Evolutionary conservation across 2,888 invertebrate species (phyloP), one percentile per base, ranked within the genome.

Genomic region (Minunthozetes semirufus): DNA sequence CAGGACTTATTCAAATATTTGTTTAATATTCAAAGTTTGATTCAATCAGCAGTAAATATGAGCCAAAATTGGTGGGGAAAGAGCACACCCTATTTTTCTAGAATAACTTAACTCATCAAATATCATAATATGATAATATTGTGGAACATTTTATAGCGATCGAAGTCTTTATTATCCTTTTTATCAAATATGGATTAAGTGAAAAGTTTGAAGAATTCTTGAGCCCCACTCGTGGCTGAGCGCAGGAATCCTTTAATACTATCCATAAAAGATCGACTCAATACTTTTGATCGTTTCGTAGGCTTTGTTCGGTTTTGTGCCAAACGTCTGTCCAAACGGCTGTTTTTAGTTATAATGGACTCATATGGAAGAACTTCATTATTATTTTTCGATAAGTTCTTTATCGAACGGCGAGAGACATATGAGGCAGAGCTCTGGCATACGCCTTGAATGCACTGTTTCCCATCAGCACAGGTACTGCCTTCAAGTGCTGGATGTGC

Each of bases 401-500:
- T 17, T 4, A 27, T n/a, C 13, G 71, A 71, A 50, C 50, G 71
- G 6, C 25, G 46, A 8, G 48, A 48, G 17, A 71, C 48, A 66
- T 66, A 38, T 17, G 66, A 29, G 8, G 66, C 29, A 38, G 66
- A 66, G 11, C 66, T 66, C 29, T 33, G 42, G 42, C 77, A 77
- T 11, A 42, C 29, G 19, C 77, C 77, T 73, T 77, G 75, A 15
- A 38, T 63, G 56, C 77, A 77, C 38, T 48, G 48, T 59, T 77
- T 78, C 33, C 70, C 76, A 29, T 72, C 50, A 38, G 78, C 81
- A 76, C 83, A 83, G n/a, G 79, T 77, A 13, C 81, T 82, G 19
- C 83, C 83, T 77, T 83, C 82, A 11, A 83, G 76, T 6, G 83
- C 83, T 17, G 83, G 83, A 79, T 83, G 82, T 9, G 82, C 81